Evolutionary conservation across 2,888 invertebrate species (phyloP), one percentile per base, ranked within the genome.

Genomic region (Dicyrtoma fusca): DNA sequence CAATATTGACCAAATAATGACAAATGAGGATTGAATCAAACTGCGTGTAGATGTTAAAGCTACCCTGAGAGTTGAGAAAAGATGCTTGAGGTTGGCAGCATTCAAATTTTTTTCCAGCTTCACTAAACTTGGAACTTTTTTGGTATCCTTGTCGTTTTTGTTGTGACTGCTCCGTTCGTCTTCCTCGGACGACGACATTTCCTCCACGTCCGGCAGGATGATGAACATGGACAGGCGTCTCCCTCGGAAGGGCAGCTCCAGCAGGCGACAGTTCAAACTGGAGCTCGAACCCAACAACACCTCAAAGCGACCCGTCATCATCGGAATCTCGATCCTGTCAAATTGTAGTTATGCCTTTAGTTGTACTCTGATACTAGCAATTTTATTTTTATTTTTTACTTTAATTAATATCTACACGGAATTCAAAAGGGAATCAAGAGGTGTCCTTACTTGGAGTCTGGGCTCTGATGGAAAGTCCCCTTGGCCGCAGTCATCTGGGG

Each of bases 221-320:
- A 84, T 78, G 75, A 84, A 84, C 77, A 84, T 79, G 14, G 82
- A 82, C 14, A 83, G 73, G 4, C 83, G 75, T 57, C 81, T 75
- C 11, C 79, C 81, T 26, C 78, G 73, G 69, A 83, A 83, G 1
- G 83, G 84, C 13, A 84, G 72, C 71, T 84, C 83, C 66, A 84
- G 77, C 13, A 84, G 81, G 8, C 82, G 81, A 23, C 82, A 82
- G 69, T 82, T 82, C 19, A 83, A 71, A 13, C 80, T 79, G 26
- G 77, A 45, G 64, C 82, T 83, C 70, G 82, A 81, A 0, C 83
- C 84, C 26, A 82, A 72, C 4, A 83, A 82, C 0, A 83, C 79
- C 65, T 81, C 79, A 71, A 83, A 80, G 59, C 82, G 81, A 0
- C 82, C 82, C 13, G 82, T 82, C 84, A 84, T 84, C 82, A 83